These are phyloP conservation scores for Todiramphus saurophagus DNA, from an alignment of 2,113 vertebrate genomes.

Conservation along the genomic window DNA sequence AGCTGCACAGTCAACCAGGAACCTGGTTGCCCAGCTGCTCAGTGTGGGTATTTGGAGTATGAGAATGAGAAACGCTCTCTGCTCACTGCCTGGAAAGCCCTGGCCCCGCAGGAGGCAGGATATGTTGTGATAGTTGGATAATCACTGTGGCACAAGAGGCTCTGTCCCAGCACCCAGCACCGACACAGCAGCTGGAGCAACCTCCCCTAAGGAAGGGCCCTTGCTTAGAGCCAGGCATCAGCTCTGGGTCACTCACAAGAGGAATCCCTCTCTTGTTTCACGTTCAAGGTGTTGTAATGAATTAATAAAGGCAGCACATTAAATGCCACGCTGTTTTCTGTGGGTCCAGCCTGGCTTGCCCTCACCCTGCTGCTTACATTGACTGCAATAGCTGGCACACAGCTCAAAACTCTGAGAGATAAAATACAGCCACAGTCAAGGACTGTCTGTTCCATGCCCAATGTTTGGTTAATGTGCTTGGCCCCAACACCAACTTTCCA, in stretches of 20 bases:
- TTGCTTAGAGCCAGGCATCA: not conserved
- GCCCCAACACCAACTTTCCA: not conserved
- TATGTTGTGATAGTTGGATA: not conserved
- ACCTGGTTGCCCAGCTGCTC: not conserved
- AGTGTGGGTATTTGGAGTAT: accelerated
- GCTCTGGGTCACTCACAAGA: not conserved
- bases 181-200: not conserved
- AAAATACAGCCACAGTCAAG: not conserved
- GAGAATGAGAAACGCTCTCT: not conserved
- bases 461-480: not conserved
- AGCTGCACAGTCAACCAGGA: not conserved
- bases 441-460: not conserved
- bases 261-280: not conserved
- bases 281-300: not conserved
- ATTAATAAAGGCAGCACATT: not conserved
- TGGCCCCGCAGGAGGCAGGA: not conserved
- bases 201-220: not conserved
- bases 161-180: not conserved
- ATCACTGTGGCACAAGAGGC: not conserved
- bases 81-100: not conserved
- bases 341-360: not conserved
- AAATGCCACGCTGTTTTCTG: not conserved
- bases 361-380: not conserved
- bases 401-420: not conserved
- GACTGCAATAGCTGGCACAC: not conserved